These are phyloP conservation scores for Mormyrus hasselquistii DNA, from an alignment of 2,797 vertebrate species.

Conservation along the genomic window DNA sequence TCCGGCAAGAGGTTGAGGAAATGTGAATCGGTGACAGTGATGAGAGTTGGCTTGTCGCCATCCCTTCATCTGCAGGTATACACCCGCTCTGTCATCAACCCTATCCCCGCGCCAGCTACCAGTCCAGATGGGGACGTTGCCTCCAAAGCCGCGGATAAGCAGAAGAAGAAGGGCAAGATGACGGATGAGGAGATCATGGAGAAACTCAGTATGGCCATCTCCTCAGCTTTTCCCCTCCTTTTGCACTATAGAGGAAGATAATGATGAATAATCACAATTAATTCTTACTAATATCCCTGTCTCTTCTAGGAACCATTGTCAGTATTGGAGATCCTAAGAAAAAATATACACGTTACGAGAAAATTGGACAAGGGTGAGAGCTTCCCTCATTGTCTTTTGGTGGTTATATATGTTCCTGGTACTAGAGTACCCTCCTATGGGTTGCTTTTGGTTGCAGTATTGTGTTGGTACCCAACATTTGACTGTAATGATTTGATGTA, in stretches of 20 bases:
- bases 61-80: conserved; percentile 67
- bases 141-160: conserved; percentile 71
- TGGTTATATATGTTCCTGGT: neutral
- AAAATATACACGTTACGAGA: conserved; percentile 96
- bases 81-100: conserved; percentile 89
- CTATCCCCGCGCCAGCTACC: conserved; percentile 68
- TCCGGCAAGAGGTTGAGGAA: neutral
- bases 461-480: neutral
- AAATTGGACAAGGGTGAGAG: conserved; percentile 94
- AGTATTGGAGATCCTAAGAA: conserved; percentile 98
- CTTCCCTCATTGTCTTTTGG: neutral
- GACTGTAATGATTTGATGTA: neutral
- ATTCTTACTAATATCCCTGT: neutral
- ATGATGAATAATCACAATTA: neutral
- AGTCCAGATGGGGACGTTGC: conserved; percentile 61
- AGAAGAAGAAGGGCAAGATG: conserved; percentile 92
- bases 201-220: conserved; percentile 76
- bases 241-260: neutral
- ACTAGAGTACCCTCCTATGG: neutral
- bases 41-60: neutral
- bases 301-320: conserved; percentile 76
- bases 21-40: neutral
- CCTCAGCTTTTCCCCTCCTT: neutral
- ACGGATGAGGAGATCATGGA: conserved; percentile 98
- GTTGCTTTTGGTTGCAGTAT: neutral